A percentile compares a stretch with the other conserved stretches of the same genome.
These are phyloP conservation scores for Cephus runcator DNA, from an alignment of 2,888 invertebrate species.

Conservation along the genomic window DNA sequence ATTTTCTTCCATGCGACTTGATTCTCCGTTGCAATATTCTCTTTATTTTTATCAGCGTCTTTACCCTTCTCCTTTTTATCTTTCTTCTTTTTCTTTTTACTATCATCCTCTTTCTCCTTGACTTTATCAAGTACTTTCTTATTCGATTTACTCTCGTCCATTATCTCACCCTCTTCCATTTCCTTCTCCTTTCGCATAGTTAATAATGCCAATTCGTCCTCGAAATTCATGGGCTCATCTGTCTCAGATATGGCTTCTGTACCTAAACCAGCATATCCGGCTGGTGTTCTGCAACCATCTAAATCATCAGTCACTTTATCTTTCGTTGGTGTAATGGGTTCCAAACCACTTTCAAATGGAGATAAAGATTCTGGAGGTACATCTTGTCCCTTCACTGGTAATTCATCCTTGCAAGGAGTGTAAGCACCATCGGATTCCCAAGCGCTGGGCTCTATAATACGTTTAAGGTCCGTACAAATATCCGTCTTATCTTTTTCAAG, in stretches of 20 bases:
- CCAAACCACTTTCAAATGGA: conserved; percentile 53
- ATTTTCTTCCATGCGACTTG: conserved; percentile 81
- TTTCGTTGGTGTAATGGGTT: conserved; percentile 60
- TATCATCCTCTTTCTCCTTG: conserved; percentile 51
- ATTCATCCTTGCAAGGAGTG: conserved; percentile 60
- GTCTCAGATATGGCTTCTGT: conserved; percentile 66
- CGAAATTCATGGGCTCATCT: conserved; percentile 61
- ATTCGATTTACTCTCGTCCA: conserved; percentile 46
- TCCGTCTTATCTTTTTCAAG: conserved; percentile 43
- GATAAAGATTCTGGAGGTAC: conserved; percentile 29
- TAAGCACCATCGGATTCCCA: conserved; percentile 63
- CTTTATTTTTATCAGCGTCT: conserved; percentile 66
- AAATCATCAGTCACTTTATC: conserved; percentile 53
- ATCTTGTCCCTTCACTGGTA: conserved; percentile 46
- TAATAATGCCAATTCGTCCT: conserved; percentile 60
- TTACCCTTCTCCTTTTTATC: conserved; percentile 67
- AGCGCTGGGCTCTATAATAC: conserved; percentile 5
- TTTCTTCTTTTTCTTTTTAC: conserved; percentile 69
- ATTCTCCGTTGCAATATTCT: conserved; percentile 65
- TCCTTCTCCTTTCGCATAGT: conserved; percentile 63
- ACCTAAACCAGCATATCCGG: conserved; percentile 62
- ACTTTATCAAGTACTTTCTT: conserved; percentile 51
- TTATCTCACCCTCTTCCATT: conserved; percentile 62
- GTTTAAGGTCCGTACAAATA: neutral
- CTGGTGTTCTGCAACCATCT: conserved; percentile 62